Conservation (phyloP, 2,888 invertebrate genomes). For the Homarus gammarus region DNA sequence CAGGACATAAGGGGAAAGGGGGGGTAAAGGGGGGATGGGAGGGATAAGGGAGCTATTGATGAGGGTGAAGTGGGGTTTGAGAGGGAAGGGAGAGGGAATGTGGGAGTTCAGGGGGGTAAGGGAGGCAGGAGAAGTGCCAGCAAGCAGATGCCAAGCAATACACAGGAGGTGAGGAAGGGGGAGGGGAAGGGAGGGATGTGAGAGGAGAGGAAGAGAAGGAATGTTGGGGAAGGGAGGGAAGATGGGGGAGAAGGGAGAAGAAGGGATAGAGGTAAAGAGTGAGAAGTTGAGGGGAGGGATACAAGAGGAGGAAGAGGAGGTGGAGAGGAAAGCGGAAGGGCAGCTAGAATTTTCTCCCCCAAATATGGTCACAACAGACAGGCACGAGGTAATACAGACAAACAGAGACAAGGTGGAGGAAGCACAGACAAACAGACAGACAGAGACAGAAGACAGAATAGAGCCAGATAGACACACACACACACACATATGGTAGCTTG, state of each 20-base stretch:
- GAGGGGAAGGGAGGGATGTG: background rate
- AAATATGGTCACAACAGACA: no score
- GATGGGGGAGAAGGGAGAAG: background rate
- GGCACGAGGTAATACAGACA: no score
- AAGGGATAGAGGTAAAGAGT: background rate
- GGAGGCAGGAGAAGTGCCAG: background rate
- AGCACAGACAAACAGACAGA: no score
- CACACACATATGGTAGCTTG: no score
- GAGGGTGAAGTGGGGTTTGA: no score
- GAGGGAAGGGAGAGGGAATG: conserved; percentile 9
- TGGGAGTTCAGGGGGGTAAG: background rate
- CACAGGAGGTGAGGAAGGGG: background rate
- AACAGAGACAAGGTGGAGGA: no score
- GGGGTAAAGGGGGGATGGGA: no score
- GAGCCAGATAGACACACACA: no score
- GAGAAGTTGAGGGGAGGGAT: background rate
- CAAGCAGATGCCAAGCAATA: background rate
- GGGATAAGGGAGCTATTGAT: no score
- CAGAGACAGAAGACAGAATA: no score
- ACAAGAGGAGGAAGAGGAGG: background rate
- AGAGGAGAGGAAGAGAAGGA: background rate
- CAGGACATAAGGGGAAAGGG: background rate
- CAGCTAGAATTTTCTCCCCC: no score
- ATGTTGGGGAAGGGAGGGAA: background rate
- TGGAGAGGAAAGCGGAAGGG: no score